Conservation (phyloP, 1,140 invertebrate species). For the Antheraea pernyi region DNA sequence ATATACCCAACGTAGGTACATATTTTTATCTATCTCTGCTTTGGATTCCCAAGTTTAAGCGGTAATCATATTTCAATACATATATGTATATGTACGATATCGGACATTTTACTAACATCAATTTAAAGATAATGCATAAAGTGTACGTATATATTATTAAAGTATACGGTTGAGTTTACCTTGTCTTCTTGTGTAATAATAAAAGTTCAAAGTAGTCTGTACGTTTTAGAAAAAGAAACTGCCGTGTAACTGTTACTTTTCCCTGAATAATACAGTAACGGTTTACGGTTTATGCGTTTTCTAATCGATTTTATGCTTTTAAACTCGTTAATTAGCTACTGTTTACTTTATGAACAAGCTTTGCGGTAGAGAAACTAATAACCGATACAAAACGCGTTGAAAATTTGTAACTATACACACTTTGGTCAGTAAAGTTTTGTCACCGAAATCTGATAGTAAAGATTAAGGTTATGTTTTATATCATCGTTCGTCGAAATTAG, state of each 20-base stretch:
- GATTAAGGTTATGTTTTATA: too few relatives aligned
- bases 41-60: neutral
- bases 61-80: neutral
- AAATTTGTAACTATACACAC: too few relatives aligned
- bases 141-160: neutral
- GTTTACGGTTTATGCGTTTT: constrained; percentile 12
- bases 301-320: constrained; percentile 29
- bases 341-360: neutral
- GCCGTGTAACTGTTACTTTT: constrained; percentile 27
- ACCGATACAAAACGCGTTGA: too few relatives aligned
- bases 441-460: too few relatives aligned
- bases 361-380: too few relatives aligned
- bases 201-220: constrained; percentile 21
- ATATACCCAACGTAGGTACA: neutral
- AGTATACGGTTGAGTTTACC: neutral
- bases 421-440: too few relatives aligned
- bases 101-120: too few relatives aligned
- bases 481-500: too few relatives aligned
- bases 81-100: neutral
- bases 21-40: neutral
- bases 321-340: constrained; percentile 13
- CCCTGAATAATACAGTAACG: constrained; percentile 14
- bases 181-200: constrained; percentile 15
- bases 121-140: too few relatives aligned
- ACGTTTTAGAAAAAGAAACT: constrained; percentile 19